A percentile compares a stretch with the other conserved stretches of the same genome.
Evolutionary conservation across 2,113 vertebrate genomes (phyloP).

Genomic region (Tylochromis polylepis): DNA sequence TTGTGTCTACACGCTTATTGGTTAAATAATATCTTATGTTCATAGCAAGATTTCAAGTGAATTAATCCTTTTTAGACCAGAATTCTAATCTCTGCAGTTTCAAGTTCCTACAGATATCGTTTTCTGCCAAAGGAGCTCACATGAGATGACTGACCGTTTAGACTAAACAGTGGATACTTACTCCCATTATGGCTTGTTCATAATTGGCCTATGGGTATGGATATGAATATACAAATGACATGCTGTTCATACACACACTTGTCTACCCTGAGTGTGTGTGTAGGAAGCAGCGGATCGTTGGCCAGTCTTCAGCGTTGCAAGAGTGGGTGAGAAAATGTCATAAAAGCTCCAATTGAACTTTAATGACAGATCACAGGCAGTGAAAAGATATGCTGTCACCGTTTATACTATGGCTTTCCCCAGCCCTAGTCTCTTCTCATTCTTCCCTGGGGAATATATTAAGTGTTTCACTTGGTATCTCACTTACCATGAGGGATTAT

Average conservation of each 20-base stretch:
- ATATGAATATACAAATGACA: conserved; percentile 15
- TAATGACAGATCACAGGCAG: conserved; percentile 56
- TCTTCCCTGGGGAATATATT: neutral
- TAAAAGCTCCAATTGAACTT: conserved; percentile 44
- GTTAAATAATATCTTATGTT: conserved; percentile 18
- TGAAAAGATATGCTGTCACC: conserved; percentile 15
- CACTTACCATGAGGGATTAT: conserved; percentile 28
- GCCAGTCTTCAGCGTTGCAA: neutral
- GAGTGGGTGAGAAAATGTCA: conserved; percentile 40
- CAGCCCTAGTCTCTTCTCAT: neutral
- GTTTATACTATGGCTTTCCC: neutral
- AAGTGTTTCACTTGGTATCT: neutral
- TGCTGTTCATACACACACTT: neutral
- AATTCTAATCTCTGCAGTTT: conserved; percentile 10
- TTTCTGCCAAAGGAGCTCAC: neutral
- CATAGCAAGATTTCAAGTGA: neutral
- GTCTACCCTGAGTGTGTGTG: neutral
- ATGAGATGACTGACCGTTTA: conserved; percentile 28
- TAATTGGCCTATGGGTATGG: neutral
- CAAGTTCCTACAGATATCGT: neutral
- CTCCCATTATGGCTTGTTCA: neutral
- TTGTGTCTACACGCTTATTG: neutral
- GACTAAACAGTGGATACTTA: neutral
- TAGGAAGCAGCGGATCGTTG: neutral
- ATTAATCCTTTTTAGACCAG: conserved; percentile 7